phyloP scores from a whole-genome alignment of 2,888 invertebrate species.

The Galeopsomyia nigrocyanea region DNA sequence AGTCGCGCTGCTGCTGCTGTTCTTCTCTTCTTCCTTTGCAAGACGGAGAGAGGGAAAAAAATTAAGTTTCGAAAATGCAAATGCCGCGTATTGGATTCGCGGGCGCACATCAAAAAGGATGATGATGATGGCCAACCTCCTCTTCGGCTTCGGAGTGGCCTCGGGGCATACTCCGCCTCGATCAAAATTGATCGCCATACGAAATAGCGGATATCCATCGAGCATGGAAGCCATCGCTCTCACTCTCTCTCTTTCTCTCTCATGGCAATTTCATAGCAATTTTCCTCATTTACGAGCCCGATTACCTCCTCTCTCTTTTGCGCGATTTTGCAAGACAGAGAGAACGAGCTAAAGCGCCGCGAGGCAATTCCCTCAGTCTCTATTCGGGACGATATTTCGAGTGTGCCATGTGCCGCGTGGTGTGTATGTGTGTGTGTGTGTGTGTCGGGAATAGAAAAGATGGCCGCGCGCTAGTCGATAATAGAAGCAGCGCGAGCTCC shows the following conservation, averaged over 20 bases:
- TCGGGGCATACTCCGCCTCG: no score
- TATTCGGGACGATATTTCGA: constrained; percentile 46
- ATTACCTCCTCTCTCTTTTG: constrained; percentile 58
- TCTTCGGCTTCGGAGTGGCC: no score
- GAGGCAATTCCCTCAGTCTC: constrained; percentile 6
- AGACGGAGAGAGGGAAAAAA: constrained; percentile 28
- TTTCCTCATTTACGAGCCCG: constrained; percentile 63
- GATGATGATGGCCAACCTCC: no score
- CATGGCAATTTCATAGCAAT: constrained; percentile 66
- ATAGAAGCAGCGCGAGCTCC: constrained; percentile 52
- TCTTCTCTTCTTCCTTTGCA: neutral
- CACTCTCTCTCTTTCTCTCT: constrained; percentile 46
- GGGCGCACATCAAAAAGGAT: no score
- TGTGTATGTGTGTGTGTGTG: no score
- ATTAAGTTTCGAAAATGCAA: constrained; percentile 2
- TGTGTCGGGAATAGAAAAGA: no score
- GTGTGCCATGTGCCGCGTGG: constrained; percentile 34
- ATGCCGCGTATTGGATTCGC: no score
- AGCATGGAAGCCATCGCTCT: constrained; percentile 38
- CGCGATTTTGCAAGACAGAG: constrained; percentile 1
- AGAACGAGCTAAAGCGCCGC: neutral
- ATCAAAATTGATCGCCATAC: constrained; percentile 49
- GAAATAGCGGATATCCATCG: constrained; percentile 65
- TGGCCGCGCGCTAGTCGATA: constrained; percentile 50
- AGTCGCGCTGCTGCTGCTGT: neutral